phyloP scores from a whole-genome alignment of 1,140 invertebrate species.

The Condylostylus longicornis region DNA sequence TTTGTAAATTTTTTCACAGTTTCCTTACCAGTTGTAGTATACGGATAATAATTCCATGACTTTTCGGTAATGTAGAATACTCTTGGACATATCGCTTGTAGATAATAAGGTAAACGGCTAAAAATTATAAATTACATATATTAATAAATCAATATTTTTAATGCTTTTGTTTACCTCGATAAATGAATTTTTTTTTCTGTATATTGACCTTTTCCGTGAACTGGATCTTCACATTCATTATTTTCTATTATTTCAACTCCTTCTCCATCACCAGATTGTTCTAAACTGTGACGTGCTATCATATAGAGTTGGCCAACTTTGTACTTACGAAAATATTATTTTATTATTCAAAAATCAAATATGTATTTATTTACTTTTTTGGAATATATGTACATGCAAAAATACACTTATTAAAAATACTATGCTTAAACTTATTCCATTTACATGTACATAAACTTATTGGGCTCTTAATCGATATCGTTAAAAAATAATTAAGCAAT shows the following conservation, averaged over 20 bases:
- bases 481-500: too few species aligned
- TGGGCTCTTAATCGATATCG: too few species aligned
- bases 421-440: too few species aligned
- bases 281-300: constrained; percentile 83
- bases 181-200: constrained; percentile 87
- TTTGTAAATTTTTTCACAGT: constrained; percentile 4
- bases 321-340: too few species aligned
- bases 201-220: constrained; percentile 70
- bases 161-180: constrained; percentile 50
- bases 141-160: constrained; percentile 1
- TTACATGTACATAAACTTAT: too few species aligned
- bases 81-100: constrained; percentile 70
- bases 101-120: constrained; percentile 79
- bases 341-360: neutral
- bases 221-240: constrained; percentile 57
- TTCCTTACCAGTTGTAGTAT: constrained; percentile 64
- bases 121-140: constrained; percentile 1
- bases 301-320: constrained; percentile 84
- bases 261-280: constrained; percentile 77
- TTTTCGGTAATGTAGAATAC: constrained; percentile 90
- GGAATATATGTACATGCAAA: too few species aligned
- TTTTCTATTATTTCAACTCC: constrained; percentile 86
- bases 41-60: constrained; percentile 91
- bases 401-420: constrained; percentile 5
- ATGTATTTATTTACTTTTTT: neutral